Evolutionary conservation across 1,140 invertebrate species (phyloP).

Genomic region (Palaemon carinicauda): DNA sequence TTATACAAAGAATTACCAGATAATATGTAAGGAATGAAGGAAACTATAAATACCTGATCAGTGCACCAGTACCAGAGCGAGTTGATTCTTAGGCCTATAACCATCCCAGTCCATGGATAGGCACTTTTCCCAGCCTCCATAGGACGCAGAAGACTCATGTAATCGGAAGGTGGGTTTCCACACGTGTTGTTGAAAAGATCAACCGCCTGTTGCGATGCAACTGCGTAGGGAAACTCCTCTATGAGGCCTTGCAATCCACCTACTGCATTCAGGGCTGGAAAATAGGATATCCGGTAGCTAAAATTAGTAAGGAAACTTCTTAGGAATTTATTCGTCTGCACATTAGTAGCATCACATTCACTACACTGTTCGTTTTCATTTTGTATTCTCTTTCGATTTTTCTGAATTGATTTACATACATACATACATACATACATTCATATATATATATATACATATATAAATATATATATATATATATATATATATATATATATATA

Average conservation of each 20-base stretch:
- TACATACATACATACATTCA: no score
- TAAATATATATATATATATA: no score
- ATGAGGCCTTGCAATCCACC: slow-evolving; percentile 67
- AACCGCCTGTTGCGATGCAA: not conserved
- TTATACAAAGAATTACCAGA: no score
- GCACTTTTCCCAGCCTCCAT: slow-evolving; percentile 66
- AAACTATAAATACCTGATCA: slow-evolving; percentile 64
- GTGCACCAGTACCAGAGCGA: slow-evolving; percentile 72
- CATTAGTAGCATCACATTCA: no score
- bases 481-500: no score
- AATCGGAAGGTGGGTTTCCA: slow-evolving; percentile 64
- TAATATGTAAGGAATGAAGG: no score
- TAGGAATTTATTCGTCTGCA: no score
- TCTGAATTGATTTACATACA: no score
- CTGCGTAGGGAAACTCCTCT: slow-evolving; percentile 61
- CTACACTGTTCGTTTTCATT: no score
- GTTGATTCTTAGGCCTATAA: slow-evolving; percentile 68
- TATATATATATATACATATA: no score
- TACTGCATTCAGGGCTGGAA: slow-evolving; percentile 67
- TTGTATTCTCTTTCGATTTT: no score
- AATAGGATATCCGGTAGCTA: not conserved
- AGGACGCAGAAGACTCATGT: slow-evolving; percentile 65
- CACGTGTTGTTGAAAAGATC: slow-evolving; percentile 61
- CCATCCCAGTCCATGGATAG: slow-evolving; percentile 69
- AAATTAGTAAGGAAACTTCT: no score